Base-by-base conservation (phyloP, 2,888 invertebrate species). In the Acronicta aceris region DNA sequence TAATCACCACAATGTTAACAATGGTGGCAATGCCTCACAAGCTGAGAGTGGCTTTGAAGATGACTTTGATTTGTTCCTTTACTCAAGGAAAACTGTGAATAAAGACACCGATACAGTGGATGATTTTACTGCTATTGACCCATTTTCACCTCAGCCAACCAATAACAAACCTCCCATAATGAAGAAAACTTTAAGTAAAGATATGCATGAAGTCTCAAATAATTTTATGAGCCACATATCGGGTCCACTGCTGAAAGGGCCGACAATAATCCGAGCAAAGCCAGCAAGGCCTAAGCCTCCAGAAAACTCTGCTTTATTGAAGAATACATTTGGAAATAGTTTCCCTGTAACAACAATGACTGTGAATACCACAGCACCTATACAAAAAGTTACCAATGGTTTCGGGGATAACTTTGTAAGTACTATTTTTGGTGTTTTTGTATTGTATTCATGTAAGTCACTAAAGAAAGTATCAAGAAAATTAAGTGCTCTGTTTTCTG, bases 31-130 rank as follows among this genome's bases (percentile, higher is more conserved):
- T 81, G 95, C 95, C 8, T 97, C 97, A 5, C 96, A 97, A 83
- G 96, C 96, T 45, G 97, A 97, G 84, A 97, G 97, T 89, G 97
- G 97, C 5, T 98, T 98, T 84, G 98, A 98, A 87, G 98, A 97
- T 91, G 97, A 98, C 85, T 97, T 97, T 85, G 97, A 97, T 83
- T 93, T 96, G 47, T 96, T 96, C 78, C 93, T 96, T 5, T 90
- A 90, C 73, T 86, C 93, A 66, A 89, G 91, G 79, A 95, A 93
- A 46, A 56, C 65, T 36, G 45, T 60, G 33, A 80, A 83, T 78
- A 89, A 91, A 81, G 89, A 91, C 10, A n/a, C n/a, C n/a, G 89
- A 91, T 45, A 92, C 91, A 10, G 85, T 94, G 52, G 95, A 96
- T 78, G 95, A 95, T 62, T 95, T 96, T 88, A 88, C 91, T 53